These are phyloP conservation scores for Chrysopa pallens DNA, from an alignment of 1,140 invertebrate genomes.

Conservation along the genomic window DNA sequence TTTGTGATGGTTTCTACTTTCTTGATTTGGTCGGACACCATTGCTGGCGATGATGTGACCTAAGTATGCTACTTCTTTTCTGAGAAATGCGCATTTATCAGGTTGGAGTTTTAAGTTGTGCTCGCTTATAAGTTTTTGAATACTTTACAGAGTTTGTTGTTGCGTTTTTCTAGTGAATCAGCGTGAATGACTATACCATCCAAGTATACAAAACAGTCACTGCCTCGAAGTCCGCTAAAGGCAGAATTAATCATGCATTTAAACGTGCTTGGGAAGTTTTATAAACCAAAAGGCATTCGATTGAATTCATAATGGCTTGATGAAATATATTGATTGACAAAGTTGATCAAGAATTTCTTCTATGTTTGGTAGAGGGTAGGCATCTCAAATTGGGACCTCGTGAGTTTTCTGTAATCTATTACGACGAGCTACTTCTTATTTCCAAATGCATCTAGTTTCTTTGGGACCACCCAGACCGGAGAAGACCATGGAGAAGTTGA, in stretches of 20 bases:
- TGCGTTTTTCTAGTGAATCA: conserved; percentile 17
- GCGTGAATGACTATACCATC: conserved; percentile 24
- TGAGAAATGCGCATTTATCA: conserved; percentile 23
- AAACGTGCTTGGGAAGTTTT: conserved; percentile 6
- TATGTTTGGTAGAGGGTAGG: conserved; percentile 12
- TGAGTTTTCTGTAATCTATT: conserved; percentile 18
- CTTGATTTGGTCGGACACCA: conserved; percentile 20
- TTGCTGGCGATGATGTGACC: conserved; percentile 18
- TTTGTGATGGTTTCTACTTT: conserved; percentile 16
- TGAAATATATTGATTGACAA: conserved; percentile 6
- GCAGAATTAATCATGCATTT: conserved; percentile 16
- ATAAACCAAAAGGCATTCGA: conserved; percentile 12
- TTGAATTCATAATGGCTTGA: conserved; percentile 12
- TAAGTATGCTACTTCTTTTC: conserved; percentile 18
- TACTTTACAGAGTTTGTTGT: conserved; percentile 13
- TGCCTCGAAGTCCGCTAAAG: conserved; percentile 12
- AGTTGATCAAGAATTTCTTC: conserved; percentile 7
- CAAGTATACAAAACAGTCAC: conserved; percentile 16
- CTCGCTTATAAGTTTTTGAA: conserved; percentile 12
- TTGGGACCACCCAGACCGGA: conserved; percentile 15
- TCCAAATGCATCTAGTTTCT: conserved; percentile 12
- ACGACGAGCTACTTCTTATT: conserved; percentile 18
- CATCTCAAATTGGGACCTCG: conserved; percentile 15
- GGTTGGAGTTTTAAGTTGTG: conserved; percentile 20
- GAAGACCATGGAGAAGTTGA: conserved; percentile 9